Base-by-base conservation (phyloP, 2,113 vertebrate species). In the Numenius arquata region DNA sequence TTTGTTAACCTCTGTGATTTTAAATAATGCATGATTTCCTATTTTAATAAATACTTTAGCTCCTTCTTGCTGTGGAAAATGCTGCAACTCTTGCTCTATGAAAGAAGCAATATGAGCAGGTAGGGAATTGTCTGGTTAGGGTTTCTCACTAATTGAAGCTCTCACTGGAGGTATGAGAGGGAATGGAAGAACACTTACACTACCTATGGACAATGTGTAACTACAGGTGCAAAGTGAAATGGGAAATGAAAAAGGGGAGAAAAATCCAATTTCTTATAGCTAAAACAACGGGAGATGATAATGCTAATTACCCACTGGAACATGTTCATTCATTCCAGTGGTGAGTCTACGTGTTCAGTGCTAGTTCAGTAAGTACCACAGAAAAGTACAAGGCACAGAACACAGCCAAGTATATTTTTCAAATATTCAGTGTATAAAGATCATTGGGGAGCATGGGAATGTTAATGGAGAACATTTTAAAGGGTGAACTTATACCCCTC, bases 331-430 rank as follows among this genome's bases (percentile, higher is more conserved):
- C 12, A 14, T 52, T 76, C 15, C 32, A 70, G 18, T 27, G 29
- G 48, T 21, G 72, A 40, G 15, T 72, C 40, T 10, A 1, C 15
- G 48, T 12, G 22, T 30, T 67, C 36, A 5, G 13, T 16, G 32
- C 18, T 41, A n/a, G 5, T 40, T 72, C 68, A 78, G 12, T 11
- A 47, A 50, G 25, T 3, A 50, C 20, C 53, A 47, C 22, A 58
- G 41, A 66, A 66, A 53, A 74, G 27, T 16, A 70, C 13, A 91
- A 65, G 40, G 22, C 19, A 59, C 29, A 80, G 38, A 61, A 52
- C 19, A 53, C 0, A 0, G 30, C 10, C 68, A 62, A 1, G 0
- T 56, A 8, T 50, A 25, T 65, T 76, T 88, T 87, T 58, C 61
- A 81, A 32, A 15, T 34, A 58, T 47, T 76, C 32, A 41, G 23